Base-by-base conservation (phyloP, 2,888 invertebrate species). In the Agrotis clavis region DNA sequence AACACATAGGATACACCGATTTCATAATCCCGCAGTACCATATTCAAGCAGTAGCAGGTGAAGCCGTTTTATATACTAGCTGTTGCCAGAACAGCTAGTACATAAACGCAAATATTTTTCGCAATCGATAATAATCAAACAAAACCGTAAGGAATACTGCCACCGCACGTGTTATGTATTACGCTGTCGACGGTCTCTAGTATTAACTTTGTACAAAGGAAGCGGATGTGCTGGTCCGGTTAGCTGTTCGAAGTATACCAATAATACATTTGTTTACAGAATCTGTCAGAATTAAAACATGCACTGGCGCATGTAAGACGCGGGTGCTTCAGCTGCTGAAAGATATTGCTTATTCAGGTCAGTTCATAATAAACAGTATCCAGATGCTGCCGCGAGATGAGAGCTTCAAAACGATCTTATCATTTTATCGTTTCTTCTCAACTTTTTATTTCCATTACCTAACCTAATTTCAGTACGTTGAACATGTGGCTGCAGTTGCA, bases 211-310 rank as follows among this genome's bases (percentile, higher is more conserved):
- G 79, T 75, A 81, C 72, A 84, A 84, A 84, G 85, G 82, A 87
- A 84, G 78, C 85, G 88, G 91, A 91, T 91, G 85, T 91, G 91
- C 89, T 89, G 88, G 91, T 89, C 80, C 82, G 83, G 80, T 88
- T 88, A 88, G 76, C 78, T 67, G 70, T 50, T 83, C 86, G 79
- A 85, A 87, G 81, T 86, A 84, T 83, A 89, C 87, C 86, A 87
- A 89, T 88, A 88, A 90, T 88, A 90, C 86, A 88, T 86, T 86
- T 94, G 93, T 94, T 93, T 94, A 93, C 89, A 90, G 76, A 88
- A 89, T 86, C 87, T 85, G 89, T 89, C 88, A 83, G 90, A 91
- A 90, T 91, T 90, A 92, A 92, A 93, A 92, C 91, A 89, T 90
- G 89, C 87, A 90, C 82, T 88, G 60, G 88, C 81, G 86, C 81